A percentile compares a stretch with the other conserved stretches of the same genome.
Conservation (phyloP, 2,113 vertebrate species). For the Oncorhynchus gorbuscha region DNA sequence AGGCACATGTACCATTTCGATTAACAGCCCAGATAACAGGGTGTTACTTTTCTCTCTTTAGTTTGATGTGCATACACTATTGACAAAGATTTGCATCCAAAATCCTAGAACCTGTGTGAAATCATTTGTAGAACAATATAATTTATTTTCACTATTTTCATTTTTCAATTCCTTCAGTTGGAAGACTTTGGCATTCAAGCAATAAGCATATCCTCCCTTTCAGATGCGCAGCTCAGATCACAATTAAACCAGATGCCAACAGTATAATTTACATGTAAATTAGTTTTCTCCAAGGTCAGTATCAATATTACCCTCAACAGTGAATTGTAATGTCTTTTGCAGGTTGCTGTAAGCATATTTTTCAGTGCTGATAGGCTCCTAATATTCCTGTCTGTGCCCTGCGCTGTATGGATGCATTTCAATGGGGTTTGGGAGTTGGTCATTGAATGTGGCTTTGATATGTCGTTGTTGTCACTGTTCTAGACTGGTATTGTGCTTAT, state of each 20-base stretch:
- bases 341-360: slow-evolving; percentile 21
- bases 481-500: too few species aligned
- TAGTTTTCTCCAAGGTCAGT: slow-evolving; percentile 48
- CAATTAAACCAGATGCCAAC: slow-evolving; percentile 60
- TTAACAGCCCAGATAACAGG: background rate
- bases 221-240: slow-evolving; percentile 41
- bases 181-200: slow-evolving; percentile 34
- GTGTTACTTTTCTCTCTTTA: background rate
- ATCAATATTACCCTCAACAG: slow-evolving; percentile 36
- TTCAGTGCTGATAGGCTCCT: slow-evolving; percentile 19
- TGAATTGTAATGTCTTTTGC: slow-evolving; percentile 34
- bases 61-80: background rate
- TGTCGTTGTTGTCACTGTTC: background rate
- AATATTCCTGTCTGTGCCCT: background rate
- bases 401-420: background rate
- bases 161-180: slow-evolving; percentile 19
- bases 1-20: background rate
- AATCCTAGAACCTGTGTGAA: too few species aligned
- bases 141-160: background rate
- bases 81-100: background rate
- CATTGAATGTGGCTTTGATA: background rate
- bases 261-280: slow-evolving; percentile 70
- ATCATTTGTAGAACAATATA: too few species aligned
- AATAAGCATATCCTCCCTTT: slow-evolving; percentile 12
- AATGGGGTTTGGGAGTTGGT: slow-evolving; percentile 1